phyloP scores from a whole-genome alignment of 2,113 vertebrate genomes.

The Vanacampus margaritifer region DNA sequence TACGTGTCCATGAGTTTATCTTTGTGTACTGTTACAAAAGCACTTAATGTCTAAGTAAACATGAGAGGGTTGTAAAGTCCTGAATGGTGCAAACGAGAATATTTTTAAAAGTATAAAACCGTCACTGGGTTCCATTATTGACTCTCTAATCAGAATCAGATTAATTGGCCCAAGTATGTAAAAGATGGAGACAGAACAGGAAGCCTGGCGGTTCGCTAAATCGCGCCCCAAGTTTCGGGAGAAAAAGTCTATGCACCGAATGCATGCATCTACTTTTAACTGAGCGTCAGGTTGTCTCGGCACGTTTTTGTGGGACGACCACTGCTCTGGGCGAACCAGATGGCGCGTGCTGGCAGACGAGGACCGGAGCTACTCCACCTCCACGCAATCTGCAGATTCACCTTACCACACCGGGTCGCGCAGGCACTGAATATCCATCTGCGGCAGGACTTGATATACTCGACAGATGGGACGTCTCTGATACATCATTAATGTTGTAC shows the following conservation, averaged over 20 bases:
- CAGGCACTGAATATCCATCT: constrained; percentile 22
- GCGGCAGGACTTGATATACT: not conserved
- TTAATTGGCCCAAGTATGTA: too few species aligned
- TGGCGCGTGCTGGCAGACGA: constrained; percentile 43
- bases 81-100: not conserved
- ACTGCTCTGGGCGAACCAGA: constrained; percentile 55
- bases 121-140: not conserved
- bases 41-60: not conserved
- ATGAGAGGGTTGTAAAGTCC: not conserved
- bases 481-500: not conserved
- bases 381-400: constrained; percentile 48
- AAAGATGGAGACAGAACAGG: too few species aligned
- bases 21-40: not conserved
- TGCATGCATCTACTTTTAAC: constrained; percentile 17
- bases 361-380: constrained; percentile 36
- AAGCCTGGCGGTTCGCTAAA: too few species aligned
- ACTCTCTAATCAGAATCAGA: too few species aligned
- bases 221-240: too few species aligned
- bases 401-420: constrained; percentile 30
- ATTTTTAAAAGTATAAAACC: too few species aligned
- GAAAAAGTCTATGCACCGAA: not conserved
- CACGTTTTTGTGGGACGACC: constrained; percentile 48
- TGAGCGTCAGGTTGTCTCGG: constrained; percentile 27
- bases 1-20: not conserved
- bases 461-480: not conserved